Evolutionary conservation across 1,140 invertebrate genomes (phyloP), one percentile per base, ranked within the genome.

Genomic region (Drosophila suzukii): DNA sequence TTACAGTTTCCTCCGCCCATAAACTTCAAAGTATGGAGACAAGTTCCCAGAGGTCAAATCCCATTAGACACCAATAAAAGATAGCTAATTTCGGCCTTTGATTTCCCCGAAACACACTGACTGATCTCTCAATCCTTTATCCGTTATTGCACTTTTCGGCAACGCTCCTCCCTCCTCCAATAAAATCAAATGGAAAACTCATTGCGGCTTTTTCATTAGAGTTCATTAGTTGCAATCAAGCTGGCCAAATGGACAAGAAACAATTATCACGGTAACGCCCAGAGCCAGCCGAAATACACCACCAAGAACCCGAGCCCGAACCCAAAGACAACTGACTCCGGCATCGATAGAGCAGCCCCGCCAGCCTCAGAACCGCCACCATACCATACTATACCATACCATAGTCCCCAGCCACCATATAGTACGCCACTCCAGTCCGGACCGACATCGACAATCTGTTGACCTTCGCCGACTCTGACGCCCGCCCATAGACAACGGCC

Each of bases 181-280:
- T 67, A 59, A 66, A 59, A 27, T n/a, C 59, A 68, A 72, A 72
- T 72, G 51, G 67, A 30, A 71, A 71, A 70, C 47, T 71, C 58
- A 62, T 61, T 72, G 74, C 57, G 27, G 67, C 61, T 75, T 83
- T 83, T 88, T 82, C 83, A 88, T 86, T 86, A 86, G 76, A 77
- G 75, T 77, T 88, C 80, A 88, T 88, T 88, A 88, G 84, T 80
- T 88, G 83, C 84, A 89, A 88, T 88, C 83, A 88, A 89, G 78
- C 56, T 77, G 72, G 59, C 72, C 66, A 89, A 88, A 88, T 88
- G 80, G 76, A 88, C 83, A 89, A 88, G 84, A 89, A 88, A 88
- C 83, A 88, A 88, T 88, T 88, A 88, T 88, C 80, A 83, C 84
- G 77, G 79, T 54, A 73, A 86, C 84, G 84, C 82, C 82, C 56